Base-by-base conservation (phyloP, 2,888 invertebrate genomes). In the Syritta pipiens region DNA sequence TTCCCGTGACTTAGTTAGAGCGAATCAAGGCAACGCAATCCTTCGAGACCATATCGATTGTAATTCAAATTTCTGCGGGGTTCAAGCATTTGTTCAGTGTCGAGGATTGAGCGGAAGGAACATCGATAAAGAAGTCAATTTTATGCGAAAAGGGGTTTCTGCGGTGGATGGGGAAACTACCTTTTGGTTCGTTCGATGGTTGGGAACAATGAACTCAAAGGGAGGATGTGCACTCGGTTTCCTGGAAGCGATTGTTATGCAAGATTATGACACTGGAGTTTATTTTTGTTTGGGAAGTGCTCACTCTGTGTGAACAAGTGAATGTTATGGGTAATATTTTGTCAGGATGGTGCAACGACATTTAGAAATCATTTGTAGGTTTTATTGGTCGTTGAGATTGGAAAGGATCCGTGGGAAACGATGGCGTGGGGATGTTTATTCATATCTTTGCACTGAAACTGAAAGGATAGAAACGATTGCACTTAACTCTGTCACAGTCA, bases 121-220 rank as follows among this genome's bases (percentile, higher is more conserved):
- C 28, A 62, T 74, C 79, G 74, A 79, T 79, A 79, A 79, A 79
- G 79, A 79, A 79, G 79, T 79, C 79, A 79, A 79, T 74, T 79
- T 79, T 79, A 79, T 79, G 79, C 79, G 79, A 67, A 79, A 79
- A 37, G 62, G 72, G 72, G 60, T 79, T 55, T 72, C 60, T 48
- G 30, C 44, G 17, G 51, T 62, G 46, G 49, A 20, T 49, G 37
- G 35, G 7, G 37, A 17, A 17, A 37, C 37, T 44, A 35, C 3
- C 10, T 53, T 30, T 60, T 53, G 65, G 60, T 60, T 79, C 74
- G 74, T 74, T 55, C 42, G 74, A 57, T 60, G 59, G 65, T 55
- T 74, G 79, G 60, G 79, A 79, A 79, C 79, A 74, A 72, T 74
- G 79, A 79, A 79, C 79, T 49, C 67, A 17, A 24, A 48, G 48